phyloP scores from a whole-genome alignment of 1,140 invertebrate genomes.

The Drosophila sechellia region DNA sequence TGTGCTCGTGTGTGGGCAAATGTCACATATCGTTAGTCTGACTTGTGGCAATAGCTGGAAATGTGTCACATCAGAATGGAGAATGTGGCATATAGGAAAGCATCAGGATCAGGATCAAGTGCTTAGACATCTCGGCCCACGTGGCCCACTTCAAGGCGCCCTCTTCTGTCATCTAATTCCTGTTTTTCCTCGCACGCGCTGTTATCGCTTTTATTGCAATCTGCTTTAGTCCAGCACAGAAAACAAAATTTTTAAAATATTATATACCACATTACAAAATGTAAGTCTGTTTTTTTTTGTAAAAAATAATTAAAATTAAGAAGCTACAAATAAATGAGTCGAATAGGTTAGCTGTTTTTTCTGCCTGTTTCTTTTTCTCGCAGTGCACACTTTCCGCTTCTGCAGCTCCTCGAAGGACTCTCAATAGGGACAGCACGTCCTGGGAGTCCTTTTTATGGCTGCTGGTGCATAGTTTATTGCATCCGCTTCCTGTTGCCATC shows the following conservation, averaged over 20 bases:
- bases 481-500: slow-evolving; percentile 69
- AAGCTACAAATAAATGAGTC: no score
- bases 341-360: no score
- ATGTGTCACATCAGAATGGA: slow-evolving; percentile 35
- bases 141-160: slow-evolving; percentile 7
- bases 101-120: slow-evolving; percentile 6
- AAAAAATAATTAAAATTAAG: no score
- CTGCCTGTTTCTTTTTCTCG: neutral
- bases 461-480: slow-evolving; percentile 72
- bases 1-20: slow-evolving; percentile 31
- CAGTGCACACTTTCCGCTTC: slow-evolving; percentile 1
- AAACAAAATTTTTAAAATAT: neutral
- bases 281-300: no score
- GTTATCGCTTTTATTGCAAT: slow-evolving; percentile 3
- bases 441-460: slow-evolving; percentile 47
- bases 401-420: slow-evolving; percentile 20
- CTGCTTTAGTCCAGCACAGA: neutral
- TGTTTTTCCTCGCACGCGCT: slow-evolving; percentile 1
- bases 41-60: slow-evolving; percentile 42
- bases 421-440: slow-evolving; percentile 44
- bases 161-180: slow-evolving; percentile 16
- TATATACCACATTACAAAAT: no score
- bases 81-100: neutral
- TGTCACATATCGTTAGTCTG: slow-evolving; percentile 61
- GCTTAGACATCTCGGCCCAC: slow-evolving; percentile 16